Percentiles rank a stretch among this genome's conserved stretches.
Conservation (phyloP, 2,113 vertebrate species). For the Hemiprocne comata region DNA sequence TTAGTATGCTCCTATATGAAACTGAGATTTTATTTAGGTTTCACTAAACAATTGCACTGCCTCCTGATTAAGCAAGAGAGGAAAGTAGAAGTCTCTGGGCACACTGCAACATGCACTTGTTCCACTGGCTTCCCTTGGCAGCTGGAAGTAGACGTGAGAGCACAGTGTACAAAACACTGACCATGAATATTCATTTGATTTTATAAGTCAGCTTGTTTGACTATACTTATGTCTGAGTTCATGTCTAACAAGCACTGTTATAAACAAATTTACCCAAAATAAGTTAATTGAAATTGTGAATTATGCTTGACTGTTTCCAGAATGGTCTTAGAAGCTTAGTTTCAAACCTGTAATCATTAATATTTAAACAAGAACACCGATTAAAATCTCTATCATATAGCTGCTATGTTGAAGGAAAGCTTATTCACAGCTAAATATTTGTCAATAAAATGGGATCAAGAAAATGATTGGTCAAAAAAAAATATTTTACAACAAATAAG, state of each 20-base stretch:
- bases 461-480: background rate
- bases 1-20: background rate
- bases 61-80: background rate
- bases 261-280: background rate
- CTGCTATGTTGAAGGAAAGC: background rate
- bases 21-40: background rate
- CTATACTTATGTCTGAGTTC: background rate
- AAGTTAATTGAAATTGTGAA: background rate
- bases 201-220: constrained; percentile 3
- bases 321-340: background rate
- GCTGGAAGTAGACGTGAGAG: constrained; percentile 31
- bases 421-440: background rate
- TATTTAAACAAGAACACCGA: background rate
- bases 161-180: background rate
- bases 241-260: background rate
- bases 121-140: background rate
- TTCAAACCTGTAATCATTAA: background rate
- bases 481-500: background rate
- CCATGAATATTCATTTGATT: constrained; percentile 44
- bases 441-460: background rate
- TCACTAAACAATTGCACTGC: background rate
- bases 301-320: background rate
- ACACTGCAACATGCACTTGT: background rate
- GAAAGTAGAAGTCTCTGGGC: background rate
- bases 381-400: background rate